Conservation (phyloP, 1,140 invertebrate species). For the Pteromalus puparum region DNA sequence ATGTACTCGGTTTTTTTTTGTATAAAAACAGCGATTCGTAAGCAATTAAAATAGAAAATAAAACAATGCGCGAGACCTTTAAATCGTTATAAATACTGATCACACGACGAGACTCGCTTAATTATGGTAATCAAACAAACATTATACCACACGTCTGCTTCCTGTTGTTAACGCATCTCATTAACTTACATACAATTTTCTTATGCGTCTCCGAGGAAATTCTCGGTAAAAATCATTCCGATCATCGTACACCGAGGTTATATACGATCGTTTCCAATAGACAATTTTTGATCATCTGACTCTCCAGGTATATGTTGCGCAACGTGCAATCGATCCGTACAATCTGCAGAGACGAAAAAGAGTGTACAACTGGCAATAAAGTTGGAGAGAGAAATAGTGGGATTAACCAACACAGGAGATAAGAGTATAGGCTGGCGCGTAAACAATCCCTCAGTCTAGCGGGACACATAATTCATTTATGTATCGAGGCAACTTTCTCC, state of each 20-base stretch:
- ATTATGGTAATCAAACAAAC: not conserved
- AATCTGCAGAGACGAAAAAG: too few relatives aligned
- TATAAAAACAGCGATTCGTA: too few relatives aligned
- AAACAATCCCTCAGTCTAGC: not conserved
- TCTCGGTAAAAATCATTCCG: too few relatives aligned
- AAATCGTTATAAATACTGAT: not conserved
- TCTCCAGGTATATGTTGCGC: not conserved
- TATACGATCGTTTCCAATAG: not conserved
- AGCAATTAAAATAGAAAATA: not conserved
- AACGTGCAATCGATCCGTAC: not conserved
- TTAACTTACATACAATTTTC: not conserved
- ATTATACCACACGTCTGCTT: not conserved
- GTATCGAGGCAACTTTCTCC: not conserved
- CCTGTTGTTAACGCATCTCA: not conserved
- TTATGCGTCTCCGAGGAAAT: too few relatives aligned
- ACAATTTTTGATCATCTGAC: not conserved
- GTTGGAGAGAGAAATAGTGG: not conserved
- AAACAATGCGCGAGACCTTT: not conserved
- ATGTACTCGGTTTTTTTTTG: too few relatives aligned
- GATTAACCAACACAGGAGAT: not conserved
- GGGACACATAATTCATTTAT: too few relatives aligned
- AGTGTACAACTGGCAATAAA: not conserved
- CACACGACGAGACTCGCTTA: not conserved
- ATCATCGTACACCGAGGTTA: too few relatives aligned
- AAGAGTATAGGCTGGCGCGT: not conserved